These are phyloP conservation scores for Mustela lutreola DNA, from an alignment of 2,113 vertebrate species.

Conservation along the genomic window DNA sequence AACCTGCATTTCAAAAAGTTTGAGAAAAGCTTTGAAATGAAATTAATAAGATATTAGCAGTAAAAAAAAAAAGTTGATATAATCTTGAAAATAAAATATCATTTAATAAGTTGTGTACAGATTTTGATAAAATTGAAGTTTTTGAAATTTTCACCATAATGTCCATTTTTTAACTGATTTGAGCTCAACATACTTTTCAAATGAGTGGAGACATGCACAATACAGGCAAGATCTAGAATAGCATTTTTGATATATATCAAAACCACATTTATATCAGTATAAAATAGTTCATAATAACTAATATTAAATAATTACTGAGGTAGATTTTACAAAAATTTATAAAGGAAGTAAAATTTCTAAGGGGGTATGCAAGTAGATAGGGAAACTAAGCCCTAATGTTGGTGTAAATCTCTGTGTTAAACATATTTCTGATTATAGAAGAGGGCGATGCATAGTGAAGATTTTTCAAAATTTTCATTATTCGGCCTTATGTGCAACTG, in stretches of 20 bases:
- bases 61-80: background rate
- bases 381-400: conserved; percentile 62
- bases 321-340: conserved; percentile 41
- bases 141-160: background rate
- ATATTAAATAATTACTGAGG: background rate
- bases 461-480: conserved; percentile 77
- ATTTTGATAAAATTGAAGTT: background rate
- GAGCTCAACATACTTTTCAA: background rate
- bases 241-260: background rate
- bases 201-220: background rate
- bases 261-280: background rate
- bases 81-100: background rate
- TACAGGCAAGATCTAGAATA: background rate
- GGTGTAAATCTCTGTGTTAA: conserved; percentile 57
- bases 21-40: conserved; percentile 28
- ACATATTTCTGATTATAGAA: conserved; percentile 64
- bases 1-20: background rate
- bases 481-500: conserved; percentile 59
- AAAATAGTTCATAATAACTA: background rate
- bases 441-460: conserved; percentile 66
- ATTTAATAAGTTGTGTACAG: background rate
- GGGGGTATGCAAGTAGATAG: conserved; percentile 58
- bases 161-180: background rate
- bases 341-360: conserved; percentile 57
- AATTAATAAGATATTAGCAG: background rate